phyloP scores from a whole-genome alignment of 2,888 invertebrate genomes.

The Heliothis peltigera region DNA sequence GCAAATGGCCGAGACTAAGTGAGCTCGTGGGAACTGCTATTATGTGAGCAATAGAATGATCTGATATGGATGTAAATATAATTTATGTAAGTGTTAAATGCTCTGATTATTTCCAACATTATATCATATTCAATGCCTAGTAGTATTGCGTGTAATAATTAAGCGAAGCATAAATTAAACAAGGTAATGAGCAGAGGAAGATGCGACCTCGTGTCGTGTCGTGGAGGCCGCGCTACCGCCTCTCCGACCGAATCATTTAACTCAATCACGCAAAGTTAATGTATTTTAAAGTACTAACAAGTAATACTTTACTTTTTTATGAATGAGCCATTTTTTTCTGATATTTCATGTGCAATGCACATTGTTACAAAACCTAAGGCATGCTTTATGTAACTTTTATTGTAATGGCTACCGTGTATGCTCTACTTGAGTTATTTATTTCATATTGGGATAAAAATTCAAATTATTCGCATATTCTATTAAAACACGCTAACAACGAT shows the following conservation, averaged over 20 bases:
- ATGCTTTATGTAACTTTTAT: slow-evolving; percentile 43
- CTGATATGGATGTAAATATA: slow-evolving; percentile 31
- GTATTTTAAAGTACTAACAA: slow-evolving; percentile 62
- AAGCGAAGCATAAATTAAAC: slow-evolving; percentile 67
- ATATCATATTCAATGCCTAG: slow-evolving; percentile 47
- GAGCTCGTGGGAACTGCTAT: slow-evolving; percentile 52
- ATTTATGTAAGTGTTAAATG: slow-evolving; percentile 39
- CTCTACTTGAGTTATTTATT: slow-evolving; percentile 25
- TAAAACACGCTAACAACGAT: too few species aligned
- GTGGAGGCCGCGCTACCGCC: slow-evolving; percentile 66
- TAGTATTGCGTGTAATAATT: slow-evolving; percentile 49
- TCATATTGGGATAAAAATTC: too few species aligned
- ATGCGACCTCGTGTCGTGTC: slow-evolving; percentile 76
- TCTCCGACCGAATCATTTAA: slow-evolving; percentile 66
- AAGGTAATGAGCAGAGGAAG: slow-evolving; percentile 78
- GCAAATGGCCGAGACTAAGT: slow-evolving; percentile 38
- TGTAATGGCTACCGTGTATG: slow-evolving; percentile 28
- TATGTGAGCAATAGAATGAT: slow-evolving; percentile 40
- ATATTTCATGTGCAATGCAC: slow-evolving; percentile 9
- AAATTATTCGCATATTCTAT: too few species aligned
- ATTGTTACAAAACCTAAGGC: slow-evolving; percentile 26
- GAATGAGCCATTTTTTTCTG: neutral
- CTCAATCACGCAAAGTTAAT: slow-evolving; percentile 70
- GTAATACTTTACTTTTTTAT: slow-evolving; percentile 57
- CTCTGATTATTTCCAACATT: slow-evolving; percentile 46